Evolutionary conservation across 2,113 vertebrate species (phyloP).

Genomic region (Dicentrarchus labrax): DNA sequence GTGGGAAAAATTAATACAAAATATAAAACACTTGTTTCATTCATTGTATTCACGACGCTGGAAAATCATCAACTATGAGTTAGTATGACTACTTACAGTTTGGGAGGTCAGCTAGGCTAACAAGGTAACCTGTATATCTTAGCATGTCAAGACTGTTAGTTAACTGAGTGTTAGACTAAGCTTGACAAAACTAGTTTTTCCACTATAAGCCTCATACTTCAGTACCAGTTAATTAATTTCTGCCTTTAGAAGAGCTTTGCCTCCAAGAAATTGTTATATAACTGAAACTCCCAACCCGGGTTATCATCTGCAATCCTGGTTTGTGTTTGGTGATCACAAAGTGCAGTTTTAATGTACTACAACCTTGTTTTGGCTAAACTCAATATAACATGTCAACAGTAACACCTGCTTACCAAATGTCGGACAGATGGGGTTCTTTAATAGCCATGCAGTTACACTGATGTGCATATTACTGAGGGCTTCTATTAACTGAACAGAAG

Average conservation of each 20-base stretch:
- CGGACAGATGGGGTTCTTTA: not conserved
- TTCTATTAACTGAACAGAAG: not conserved
- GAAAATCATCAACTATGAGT: not conserved
- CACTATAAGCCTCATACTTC: not conserved
- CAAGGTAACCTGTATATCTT: not conserved
- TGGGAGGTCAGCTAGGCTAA: not conserved
- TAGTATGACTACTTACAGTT: not conserved
- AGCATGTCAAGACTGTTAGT: not conserved
- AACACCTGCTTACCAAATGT: not conserved
- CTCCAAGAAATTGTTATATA: not conserved
- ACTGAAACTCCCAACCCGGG: not conserved
- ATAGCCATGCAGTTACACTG: not conserved
- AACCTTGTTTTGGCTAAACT: not conserved
- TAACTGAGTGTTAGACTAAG: not conserved
- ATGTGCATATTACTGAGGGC: not conserved
- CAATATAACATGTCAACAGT: not conserved
- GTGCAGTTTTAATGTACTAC: not conserved
- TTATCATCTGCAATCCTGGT: not conserved
- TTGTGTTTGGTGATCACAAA: not conserved
- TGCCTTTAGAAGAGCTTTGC: not conserved
- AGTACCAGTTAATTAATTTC: not conserved
- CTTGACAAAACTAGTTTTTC: not conserved
- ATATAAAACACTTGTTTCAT: not conserved
- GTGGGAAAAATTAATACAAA: conserved; percentile 1
- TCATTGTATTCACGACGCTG: not conserved